Percentiles rank a stretch among this genome's conserved stretches.
Conservation (phyloP, 2,113 vertebrate species). For the Amphilophus citrinellus region DNA sequence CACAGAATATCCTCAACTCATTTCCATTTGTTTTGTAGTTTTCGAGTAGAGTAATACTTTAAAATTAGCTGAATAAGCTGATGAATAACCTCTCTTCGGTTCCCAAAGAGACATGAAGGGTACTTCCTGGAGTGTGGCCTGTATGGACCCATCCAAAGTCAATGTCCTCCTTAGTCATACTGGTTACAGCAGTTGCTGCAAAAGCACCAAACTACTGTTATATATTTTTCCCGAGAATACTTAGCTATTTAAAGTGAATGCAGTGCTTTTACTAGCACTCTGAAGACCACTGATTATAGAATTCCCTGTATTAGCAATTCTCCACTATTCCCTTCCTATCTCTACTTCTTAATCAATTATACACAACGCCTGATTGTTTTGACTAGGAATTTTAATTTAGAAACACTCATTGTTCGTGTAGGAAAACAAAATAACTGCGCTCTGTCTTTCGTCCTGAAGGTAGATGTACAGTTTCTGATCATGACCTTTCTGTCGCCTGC, state of each 20-base stretch:
- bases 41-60: too few relatives aligned
- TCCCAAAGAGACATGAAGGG: too few relatives aligned
- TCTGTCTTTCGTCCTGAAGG: conserved; percentile 69
- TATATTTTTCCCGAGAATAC: too few relatives aligned
- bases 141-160: neutral
- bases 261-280: too few relatives aligned
- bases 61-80: too few relatives aligned
- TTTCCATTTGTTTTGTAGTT: too few relatives aligned
- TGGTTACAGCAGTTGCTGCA: neutral
- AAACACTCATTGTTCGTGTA: neutral
- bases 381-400: neutral
- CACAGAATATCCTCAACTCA: too few relatives aligned
- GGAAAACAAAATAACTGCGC: neutral
- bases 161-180: neutral
- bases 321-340: neutral
- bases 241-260: neutral
- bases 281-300: neutral
- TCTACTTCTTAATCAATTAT: neutral
- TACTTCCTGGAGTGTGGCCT: neutral
- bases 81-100: too few relatives aligned
- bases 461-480: conserved; percentile 89
- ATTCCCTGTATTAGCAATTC: neutral
- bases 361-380: neutral
- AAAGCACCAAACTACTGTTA: neutral
- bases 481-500: conserved; percentile 90